Evolutionary conservation across 2,113 vertebrate genomes (phyloP).

Genomic region (Chionomys nivalis): DNA sequence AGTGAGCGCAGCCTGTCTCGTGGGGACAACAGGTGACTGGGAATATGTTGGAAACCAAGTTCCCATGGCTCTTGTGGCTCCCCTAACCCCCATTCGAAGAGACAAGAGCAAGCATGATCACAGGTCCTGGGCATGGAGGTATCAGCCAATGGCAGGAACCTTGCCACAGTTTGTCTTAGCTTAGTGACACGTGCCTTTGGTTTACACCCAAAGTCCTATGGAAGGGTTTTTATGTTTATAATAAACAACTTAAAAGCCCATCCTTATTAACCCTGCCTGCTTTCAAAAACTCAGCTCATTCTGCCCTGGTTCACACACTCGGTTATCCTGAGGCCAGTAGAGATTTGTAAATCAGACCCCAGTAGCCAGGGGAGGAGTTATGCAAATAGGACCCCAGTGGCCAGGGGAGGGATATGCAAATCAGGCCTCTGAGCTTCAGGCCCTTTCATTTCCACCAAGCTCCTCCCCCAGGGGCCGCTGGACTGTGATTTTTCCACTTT

Average conservation of each 20-base stretch:
- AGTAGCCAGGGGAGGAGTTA: fast-evolving
- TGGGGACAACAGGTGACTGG: not conserved
- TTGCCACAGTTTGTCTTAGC: not conserved
- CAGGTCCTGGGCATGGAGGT: fast-evolving
- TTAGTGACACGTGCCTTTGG: not conserved
- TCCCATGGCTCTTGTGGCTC: not conserved
- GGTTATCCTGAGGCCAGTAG: not conserved
- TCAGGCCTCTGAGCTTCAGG: not conserved
- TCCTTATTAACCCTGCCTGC: not conserved
- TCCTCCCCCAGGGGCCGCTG: not conserved
- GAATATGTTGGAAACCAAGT: not conserved
- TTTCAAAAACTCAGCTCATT: not conserved
- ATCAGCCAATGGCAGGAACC: not conserved
- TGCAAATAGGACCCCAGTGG: not conserved
- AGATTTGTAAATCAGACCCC: not conserved
- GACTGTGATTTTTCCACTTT: not conserved
- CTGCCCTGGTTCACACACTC: fast-evolving
- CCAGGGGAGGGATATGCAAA: not conserved
- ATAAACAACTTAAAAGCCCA: not conserved
- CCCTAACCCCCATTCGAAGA: not conserved
- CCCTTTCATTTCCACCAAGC: not conserved
- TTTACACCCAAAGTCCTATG: not conserved
- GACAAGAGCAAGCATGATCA: not conserved
- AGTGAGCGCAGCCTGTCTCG: not conserved
- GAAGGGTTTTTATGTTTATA: not conserved